Percentiles rank a stretch among this genome's conserved stretches.
These are phyloP conservation scores for Seladonia tumulorum DNA, from an alignment of 2,888 invertebrate genomes.

Conservation along the genomic window DNA sequence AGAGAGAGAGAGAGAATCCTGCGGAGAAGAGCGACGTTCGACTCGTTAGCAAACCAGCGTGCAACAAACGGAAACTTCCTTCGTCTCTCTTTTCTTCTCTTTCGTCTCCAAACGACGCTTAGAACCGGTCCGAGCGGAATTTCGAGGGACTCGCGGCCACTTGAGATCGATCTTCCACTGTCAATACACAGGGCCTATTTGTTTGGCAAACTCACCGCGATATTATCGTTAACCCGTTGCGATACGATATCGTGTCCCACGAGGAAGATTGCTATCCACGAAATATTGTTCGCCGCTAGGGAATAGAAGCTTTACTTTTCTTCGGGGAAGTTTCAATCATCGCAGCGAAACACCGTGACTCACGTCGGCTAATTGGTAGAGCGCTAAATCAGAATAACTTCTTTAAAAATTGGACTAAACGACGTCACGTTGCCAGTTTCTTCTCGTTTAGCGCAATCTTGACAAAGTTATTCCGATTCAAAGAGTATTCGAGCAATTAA, in stretches of 20 bases:
- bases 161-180: background rate
- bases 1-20: background rate
- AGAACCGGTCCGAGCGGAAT: slow-evolving; percentile 7
- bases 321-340: background rate
- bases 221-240: too few species aligned
- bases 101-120: background rate
- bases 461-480: background rate
- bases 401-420: background rate
- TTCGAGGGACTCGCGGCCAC: background rate
- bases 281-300: background rate
- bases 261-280: background rate
- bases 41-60: background rate
- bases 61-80: slow-evolving; percentile 8
- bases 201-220: background rate
- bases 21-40: background rate
- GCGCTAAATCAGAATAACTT: background rate
- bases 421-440: background rate
- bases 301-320: background rate
- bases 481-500: background rate
- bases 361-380: background rate
- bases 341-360: background rate
- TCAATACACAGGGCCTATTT: background rate
- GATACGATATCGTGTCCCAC: background rate
- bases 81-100: background rate
- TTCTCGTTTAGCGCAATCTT: background rate